Evolutionary conservation across 2,888 invertebrate genomes (phyloP), one percentile per base, ranked within the genome.

Genomic region (Cephus nigrinus): DNA sequence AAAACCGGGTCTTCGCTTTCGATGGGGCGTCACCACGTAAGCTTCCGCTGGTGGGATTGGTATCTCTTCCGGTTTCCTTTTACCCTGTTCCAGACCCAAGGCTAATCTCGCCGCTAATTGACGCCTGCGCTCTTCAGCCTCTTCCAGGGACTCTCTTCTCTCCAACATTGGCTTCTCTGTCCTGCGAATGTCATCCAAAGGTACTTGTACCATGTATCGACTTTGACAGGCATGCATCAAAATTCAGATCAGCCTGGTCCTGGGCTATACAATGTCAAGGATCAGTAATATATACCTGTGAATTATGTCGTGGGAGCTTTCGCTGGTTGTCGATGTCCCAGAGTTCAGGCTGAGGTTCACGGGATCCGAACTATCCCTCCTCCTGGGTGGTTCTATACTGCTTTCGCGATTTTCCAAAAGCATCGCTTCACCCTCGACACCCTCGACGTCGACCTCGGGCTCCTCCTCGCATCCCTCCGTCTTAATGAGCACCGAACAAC

Each of bases 21-120:
- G 93, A 92, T 97, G 97, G 15, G 97, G 97, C 55, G 97, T 97
- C 33, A 97, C 97, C 71, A 97, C 96, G 88, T 97, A 97, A 87
- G 96, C 96, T 90, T 96, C 96, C 75, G 94, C 94, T 0, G 96
- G 96, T 78, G 96, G 91, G 85, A 94, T 94, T 68, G 94, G 93
- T 85, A 94, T 93, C 84, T 95, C 95, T 87, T 95, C 95, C 86
- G 95, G 93, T 92, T 94, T 94, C 76, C 94, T 92, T 81, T 93
- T 93, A 81, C 93, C 93, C 83, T 94, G 92, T 91, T 96, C 94
- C 83, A 96, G 92, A 88, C 96, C 96, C 36, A 96, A 93, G 9
- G 95, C 90, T 40, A 91, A 81, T 68, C 91, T 86, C 30, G 91
- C 88, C 4, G 89, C 89, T 78, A 91, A 80, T 82, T 91, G 91